Percentiles rank a stretch among this genome's conserved stretches.
phyloP scores from a whole-genome alignment of 1,140 invertebrate species.

The Gerris buenoi region DNA sequence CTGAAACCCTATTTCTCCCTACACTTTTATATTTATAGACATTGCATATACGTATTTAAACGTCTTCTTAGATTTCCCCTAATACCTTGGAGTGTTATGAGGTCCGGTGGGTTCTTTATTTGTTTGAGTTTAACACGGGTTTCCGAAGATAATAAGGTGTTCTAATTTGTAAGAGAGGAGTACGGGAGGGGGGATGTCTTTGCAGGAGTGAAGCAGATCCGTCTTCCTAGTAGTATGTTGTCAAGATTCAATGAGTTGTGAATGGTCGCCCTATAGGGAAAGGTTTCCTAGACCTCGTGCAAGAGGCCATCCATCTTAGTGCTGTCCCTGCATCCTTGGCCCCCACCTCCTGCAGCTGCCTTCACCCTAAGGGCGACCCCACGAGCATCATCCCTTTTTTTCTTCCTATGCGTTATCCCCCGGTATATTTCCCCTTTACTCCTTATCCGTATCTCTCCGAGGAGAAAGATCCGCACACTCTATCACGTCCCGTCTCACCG shows the following conservation, averaged over 20 bases:
- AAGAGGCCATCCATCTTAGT: not conserved
- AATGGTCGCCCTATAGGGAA: not conserved
- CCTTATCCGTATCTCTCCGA: too few relatives aligned
- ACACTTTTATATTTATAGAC: not conserved
- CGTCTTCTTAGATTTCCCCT: not conserved
- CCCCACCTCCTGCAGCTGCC: not conserved
- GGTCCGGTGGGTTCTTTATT: too few relatives aligned
- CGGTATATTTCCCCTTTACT: too few relatives aligned
- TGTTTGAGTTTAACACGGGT: not conserved
- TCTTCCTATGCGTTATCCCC: not conserved
- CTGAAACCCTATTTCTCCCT: not conserved
- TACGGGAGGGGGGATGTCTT: not conserved
- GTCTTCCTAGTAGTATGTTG: not conserved
- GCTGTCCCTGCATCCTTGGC: not conserved
- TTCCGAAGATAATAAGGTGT: not conserved
- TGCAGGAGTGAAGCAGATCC: constrained; percentile 2
- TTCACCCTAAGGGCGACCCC: not conserved
- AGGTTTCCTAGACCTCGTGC: not conserved
- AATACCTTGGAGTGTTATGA: too few relatives aligned
- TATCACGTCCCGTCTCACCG: too few relatives aligned
- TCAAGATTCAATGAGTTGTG: not conserved
- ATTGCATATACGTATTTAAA: not conserved
- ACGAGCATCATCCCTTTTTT: not conserved
- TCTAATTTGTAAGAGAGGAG: not conserved
- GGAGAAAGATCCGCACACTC: too few relatives aligned